Evolutionary conservation across 2,113 vertebrate species (phyloP), one percentile per base, ranked within the genome.

Genomic region (Chunga burmeisteri): DNA sequence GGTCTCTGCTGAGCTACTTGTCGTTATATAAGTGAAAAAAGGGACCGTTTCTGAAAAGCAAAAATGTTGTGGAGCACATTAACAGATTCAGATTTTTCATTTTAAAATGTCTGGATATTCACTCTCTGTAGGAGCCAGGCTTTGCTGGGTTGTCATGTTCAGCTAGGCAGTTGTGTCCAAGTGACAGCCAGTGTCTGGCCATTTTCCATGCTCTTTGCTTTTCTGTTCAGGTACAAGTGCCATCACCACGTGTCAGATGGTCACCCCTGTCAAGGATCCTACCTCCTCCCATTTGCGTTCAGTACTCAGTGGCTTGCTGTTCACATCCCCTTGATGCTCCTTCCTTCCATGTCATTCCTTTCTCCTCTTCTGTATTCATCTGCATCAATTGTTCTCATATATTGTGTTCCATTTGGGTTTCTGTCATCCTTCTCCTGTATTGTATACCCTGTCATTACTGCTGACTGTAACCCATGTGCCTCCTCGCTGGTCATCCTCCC

Each of bases 291-390:
- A 3, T 5, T 44, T 34, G 13, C 4, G 2, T 29, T 15, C 72
- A 77, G 55, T 21, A 34, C 66, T 22, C 49, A 2, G 42, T 26
- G 52, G 13, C 40, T 16, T 16, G 25, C 63, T 61, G 26, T 19
- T 40, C 32, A 2, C 1, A 0, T 22, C 18, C 38, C n/a, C 19
- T 6, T 11, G 4, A 55, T 25, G 25, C 10, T 36, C 56, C 19
- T 70, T 66, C 72, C 10, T 66, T 40, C 50, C 23, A 2, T 49
- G 14, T 10, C 4, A 34, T 40, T 75, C n/a, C 8, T 65, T 92
- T 56, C 44, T 70, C n/a, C 17, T 81, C 77, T 46, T 15, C 9
- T 38, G 27, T 8, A 22, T 62, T 63, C 25, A 58, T 86, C 94
- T 46, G 42, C 10, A 6, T 34, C 11, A 29, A 2, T 47, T 53